These are phyloP conservation scores for Solenopsis fugax DNA, from an alignment of 1,140 invertebrate species.

Conservation along the genomic window DNA sequence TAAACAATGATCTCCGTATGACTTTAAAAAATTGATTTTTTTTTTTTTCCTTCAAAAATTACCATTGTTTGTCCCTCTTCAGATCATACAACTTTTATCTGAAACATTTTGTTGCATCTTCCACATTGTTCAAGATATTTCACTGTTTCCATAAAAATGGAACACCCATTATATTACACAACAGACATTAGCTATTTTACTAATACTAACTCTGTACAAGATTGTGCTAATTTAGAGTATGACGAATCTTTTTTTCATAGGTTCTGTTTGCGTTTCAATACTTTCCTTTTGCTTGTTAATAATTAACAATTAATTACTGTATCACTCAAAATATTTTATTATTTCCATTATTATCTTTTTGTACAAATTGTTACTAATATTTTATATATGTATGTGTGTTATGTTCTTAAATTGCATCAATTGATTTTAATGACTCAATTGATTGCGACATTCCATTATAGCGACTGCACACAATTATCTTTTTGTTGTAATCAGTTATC, in stretches of 20 bases:
- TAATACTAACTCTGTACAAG: not conserved
- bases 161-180: not conserved
- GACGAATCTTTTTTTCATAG: constrained; percentile 32
- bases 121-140: no score
- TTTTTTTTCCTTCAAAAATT: no score
- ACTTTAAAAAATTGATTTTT: no score
- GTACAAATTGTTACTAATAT: constrained; percentile 13
- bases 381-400: not conserved
- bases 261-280: constrained; percentile 56
- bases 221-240: not conserved
- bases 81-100: no score
- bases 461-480: not conserved
- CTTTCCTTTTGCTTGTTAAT: constrained; percentile 59
- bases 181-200: not conserved
- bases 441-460: constrained; percentile 13
- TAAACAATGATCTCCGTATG: no score
- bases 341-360: not conserved
- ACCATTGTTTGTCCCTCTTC: no score
- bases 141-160: no score
- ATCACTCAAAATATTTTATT: not conserved
- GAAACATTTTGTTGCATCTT: no score
- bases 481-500: not conserved
- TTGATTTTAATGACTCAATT: constrained; percentile 35
- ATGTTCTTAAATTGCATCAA: not conserved
- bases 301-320: constrained; percentile 55